phyloP scores from a whole-genome alignment of 1,140 invertebrate genomes.

The Conus betulinus region DNA sequence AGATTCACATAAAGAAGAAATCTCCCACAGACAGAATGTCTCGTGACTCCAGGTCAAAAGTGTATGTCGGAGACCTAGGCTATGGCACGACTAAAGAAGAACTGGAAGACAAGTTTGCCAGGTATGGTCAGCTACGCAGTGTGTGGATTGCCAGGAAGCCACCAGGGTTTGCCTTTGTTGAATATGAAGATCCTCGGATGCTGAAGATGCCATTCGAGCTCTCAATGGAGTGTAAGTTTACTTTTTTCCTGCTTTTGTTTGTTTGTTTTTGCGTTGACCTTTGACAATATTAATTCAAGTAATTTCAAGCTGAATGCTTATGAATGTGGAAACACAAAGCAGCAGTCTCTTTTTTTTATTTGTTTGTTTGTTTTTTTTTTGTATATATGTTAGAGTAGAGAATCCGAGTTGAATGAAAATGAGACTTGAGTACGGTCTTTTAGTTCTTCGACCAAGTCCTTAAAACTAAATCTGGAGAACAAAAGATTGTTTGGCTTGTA shows the following conservation, averaged over 20 bases:
- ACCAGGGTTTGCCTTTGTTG: slow-evolving; percentile 94
- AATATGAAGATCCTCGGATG: slow-evolving; percentile 96
- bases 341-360: not conserved
- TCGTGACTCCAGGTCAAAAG: slow-evolving; percentile 82
- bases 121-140: slow-evolving; percentile 94
- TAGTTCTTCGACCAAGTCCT: too few relatives aligned
- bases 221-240: slow-evolving; percentile 87
- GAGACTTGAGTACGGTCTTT: too few relatives aligned
- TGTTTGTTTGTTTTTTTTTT: not conserved
- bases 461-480: too few relatives aligned
- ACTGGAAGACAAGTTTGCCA: slow-evolving; percentile 74
- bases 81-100: slow-evolving; percentile 70
- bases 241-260: not conserved
- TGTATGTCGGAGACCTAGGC: slow-evolving; percentile 94
- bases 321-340: not conserved
- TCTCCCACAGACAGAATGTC: not conserved
- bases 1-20: not conserved
- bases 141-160: slow-evolving; percentile 95
- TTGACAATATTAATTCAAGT: not conserved
- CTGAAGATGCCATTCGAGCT: slow-evolving; percentile 93
- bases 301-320: not conserved
- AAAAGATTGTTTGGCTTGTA: too few relatives aligned
- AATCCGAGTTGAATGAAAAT: too few relatives aligned
- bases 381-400: not conserved
- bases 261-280: not conserved